Conservation (phyloP, 2,113 vertebrate species). For the Nothocercus nigrocapillus region DNA sequence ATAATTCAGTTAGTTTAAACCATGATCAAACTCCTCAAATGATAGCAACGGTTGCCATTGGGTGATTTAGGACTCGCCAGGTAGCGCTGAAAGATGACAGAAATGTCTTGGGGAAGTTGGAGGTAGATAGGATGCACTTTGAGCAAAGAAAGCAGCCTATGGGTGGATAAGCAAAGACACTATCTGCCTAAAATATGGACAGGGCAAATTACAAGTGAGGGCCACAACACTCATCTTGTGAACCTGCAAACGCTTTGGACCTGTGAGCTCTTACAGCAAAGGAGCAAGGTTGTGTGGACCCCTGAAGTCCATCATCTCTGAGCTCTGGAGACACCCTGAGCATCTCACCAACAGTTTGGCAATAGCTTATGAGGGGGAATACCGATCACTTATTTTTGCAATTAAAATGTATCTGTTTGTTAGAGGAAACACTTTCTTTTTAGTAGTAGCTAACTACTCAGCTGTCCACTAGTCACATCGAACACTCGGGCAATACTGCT, state of each 20-base stretch:
- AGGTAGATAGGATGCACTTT: neutral
- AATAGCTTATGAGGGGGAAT: neutral
- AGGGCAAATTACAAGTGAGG: neutral
- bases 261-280: neutral
- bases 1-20: neutral
- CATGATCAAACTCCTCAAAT: neutral
- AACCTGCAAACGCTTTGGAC: neutral
- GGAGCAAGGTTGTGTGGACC: neutral
- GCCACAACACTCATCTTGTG: neutral
- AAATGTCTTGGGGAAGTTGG: neutral
- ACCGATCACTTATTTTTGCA: too few relatives aligned
- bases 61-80: neutral
- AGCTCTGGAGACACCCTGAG: neutral
- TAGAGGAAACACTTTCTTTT: too few relatives aligned
- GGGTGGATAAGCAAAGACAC: neutral
- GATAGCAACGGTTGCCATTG: accelerated
- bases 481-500: too few relatives aligned
- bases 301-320: neutral
- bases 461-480: too few relatives aligned
- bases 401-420: too few relatives aligned
- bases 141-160: neutral
- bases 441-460: too few relatives aligned
- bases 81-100: neutral
- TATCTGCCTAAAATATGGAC: neutral
- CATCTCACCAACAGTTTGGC: neutral